Conservation (phyloP, 2,888 invertebrate species). For the Caenorhabditis afra region DNA sequence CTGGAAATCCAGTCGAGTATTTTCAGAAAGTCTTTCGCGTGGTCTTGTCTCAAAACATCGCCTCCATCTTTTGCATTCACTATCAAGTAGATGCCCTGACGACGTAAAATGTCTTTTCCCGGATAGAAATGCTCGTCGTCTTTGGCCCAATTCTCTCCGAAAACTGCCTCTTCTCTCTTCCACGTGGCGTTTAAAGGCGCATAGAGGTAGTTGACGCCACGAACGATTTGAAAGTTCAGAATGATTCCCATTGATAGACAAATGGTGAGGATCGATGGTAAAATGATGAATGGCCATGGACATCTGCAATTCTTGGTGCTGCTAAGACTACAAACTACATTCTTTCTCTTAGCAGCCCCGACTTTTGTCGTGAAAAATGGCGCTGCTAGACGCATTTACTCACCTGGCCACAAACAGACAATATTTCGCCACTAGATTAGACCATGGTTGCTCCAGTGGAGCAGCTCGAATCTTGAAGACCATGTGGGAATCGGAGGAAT, state of each 20-base stretch:
- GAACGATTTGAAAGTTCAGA: conserved; percentile 68
- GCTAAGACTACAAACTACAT: conserved; percentile 17
- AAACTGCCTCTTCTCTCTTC: conserved; percentile 74
- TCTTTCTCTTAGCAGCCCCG: background rate
- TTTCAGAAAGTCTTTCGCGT: conserved; percentile 68
- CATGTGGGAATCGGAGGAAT: background rate
- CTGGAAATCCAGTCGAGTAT: conserved; percentile 70
- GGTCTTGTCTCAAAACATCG: conserved; percentile 59
- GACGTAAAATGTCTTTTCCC: conserved; percentile 73
- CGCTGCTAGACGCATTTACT: conserved; percentile 14
- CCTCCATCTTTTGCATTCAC: conserved; percentile 63
- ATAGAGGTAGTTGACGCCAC: conserved; percentile 73
- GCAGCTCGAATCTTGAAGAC: conserved; percentile 51
- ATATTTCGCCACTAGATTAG: conserved; percentile 70
- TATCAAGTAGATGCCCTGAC: conserved; percentile 74
- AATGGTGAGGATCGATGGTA: conserved; percentile 69
- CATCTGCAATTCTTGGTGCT: conserved; percentile 57
- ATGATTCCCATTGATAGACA: conserved; percentile 69
- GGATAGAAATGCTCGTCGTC: conserved; percentile 70
- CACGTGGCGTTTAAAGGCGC: conserved; percentile 74
- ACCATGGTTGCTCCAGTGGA: conserved; percentile 72
- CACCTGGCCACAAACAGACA: conserved; percentile 72
- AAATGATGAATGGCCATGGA: conserved; percentile 74
- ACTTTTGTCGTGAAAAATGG: background rate
- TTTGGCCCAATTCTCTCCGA: conserved; percentile 73